Base-by-base conservation (phyloP, 2,113 vertebrate genomes). In the Mobula birostris region DNA sequence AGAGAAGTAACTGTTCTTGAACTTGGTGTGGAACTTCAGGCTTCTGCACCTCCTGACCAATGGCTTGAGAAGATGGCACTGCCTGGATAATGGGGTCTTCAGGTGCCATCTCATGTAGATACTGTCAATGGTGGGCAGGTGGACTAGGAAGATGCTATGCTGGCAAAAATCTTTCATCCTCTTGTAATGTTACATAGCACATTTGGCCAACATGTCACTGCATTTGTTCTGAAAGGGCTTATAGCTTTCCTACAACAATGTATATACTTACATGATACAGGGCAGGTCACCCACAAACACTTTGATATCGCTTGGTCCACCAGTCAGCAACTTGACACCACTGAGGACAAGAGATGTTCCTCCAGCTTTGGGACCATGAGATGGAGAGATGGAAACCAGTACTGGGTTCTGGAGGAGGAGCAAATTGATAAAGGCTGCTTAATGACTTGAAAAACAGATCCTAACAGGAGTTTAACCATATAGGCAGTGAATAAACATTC, bases 301-400 rank as follows among this genome's bases (percentile, higher is more conserved):
- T 40, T 95, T 96, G 95, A 98, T 97, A 95, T 98, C 98, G 74
- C 96, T 96, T n/a, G 97, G 95, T 32, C 96, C 97, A 4, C 99
- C 99, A 0, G 99, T 99, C 95, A 98, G 96, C 93, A 99, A 97
- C 95, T 98, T 98, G n/a, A 96, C 96, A 87, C 99, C 99, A 0
- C 95, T 97, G 95, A 99, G 97, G 0, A 97, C 98, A 24, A 99
- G 97, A 74, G 95, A 95, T 7, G 98, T 99, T 83, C 99, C 99
- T 58, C 99, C 99, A 0, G 98, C 98, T 95, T 97, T 98, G 79
- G 98, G 99, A 2, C 99, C 99, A 21, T 96, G 97, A 94, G 96
- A 95, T 3, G 99, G 99, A 94, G 96, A 96, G 94, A 99, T 96
- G 11, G 96, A 97, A 94, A 96, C 97, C 96, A 99, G 96, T 95